phyloP scores from a whole-genome alignment of 37 sponge, comb jelly and placozoan species.

The Tethya wilhelma region DNA sequence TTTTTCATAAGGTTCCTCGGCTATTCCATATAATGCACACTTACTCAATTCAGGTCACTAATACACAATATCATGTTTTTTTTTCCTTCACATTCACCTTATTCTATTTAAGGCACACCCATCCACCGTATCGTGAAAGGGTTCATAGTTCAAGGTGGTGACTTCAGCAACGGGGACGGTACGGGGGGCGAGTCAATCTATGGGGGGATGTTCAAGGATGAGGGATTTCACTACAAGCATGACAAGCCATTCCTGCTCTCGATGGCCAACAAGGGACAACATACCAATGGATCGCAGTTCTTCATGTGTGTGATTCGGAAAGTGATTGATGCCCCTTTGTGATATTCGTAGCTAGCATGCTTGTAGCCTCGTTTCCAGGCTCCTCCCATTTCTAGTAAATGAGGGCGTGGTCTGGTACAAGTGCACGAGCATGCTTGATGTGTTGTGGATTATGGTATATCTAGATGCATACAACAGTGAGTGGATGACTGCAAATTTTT shows the following conservation, averaged over 20 bases:
- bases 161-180: conserved; percentile 93
- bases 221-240: conserved; percentile 86
- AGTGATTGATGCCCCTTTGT: not conserved
- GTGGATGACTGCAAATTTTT: not conserved
- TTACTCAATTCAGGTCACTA: too few relatives aligned
- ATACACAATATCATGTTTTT: too few relatives aligned
- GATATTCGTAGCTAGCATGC: not conserved
- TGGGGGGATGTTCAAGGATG: conserved; percentile 93
- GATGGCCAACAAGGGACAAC: conserved; percentile 99
- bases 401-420: not conserved
- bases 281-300: conserved; percentile 98
- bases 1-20: too few relatives aligned
- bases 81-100: too few relatives aligned
- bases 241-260: conserved; percentile 88
- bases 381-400: not conserved
- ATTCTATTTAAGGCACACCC: too few relatives aligned
- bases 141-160: conserved; percentile 97
- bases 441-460: not conserved
- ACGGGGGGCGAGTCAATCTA: conserved; percentile 98
- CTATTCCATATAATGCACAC: too few relatives aligned
- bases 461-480: not conserved
- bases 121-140: conserved; percentile 94
- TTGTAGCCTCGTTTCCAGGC: not conserved
- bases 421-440: not conserved
- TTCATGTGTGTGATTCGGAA: conserved; percentile 80